Percentiles rank a stretch among this genome's conserved stretches.
phyloP scores from a whole-genome alignment of 2,888 invertebrate genomes.

The Dinocampus coccinellae region DNA sequence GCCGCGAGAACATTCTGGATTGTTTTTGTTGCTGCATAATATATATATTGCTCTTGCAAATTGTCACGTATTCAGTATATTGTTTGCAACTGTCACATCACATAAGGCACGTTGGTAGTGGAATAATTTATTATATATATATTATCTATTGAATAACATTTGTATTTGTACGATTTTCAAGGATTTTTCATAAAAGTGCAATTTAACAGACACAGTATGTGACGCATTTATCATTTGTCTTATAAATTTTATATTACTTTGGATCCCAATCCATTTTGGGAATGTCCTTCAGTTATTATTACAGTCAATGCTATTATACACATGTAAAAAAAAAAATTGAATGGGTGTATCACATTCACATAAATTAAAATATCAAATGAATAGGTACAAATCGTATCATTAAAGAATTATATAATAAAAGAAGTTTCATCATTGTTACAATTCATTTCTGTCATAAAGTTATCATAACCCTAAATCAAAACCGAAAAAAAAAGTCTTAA shows the following conservation, averaged over 20 bases:
- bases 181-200: constrained; percentile 19
- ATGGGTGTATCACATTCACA: constrained; percentile 60
- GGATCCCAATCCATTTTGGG: neutral
- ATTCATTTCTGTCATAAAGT: neutral
- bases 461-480: neutral
- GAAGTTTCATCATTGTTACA: neutral
- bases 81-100: neutral
- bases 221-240: neutral
- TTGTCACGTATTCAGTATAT: neutral
- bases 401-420: neutral
- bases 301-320: neutral
- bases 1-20: neutral
- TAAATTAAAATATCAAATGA: constrained; percentile 51
- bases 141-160: neutral
- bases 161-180: neutral
- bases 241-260: neutral
- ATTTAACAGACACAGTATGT: neutral
- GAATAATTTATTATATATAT: neutral
- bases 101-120: neutral
- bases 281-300: neutral
- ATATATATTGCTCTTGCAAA: neutral
- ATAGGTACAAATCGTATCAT: constrained; percentile 48
- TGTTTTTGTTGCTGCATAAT: neutral
- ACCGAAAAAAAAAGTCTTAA: too few relatives aligned
- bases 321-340: constrained; percentile 40